These are phyloP conservation scores for Gastracanthus pulcherrimus DNA, from an alignment of 2,888 invertebrate species.

Conservation along the genomic window DNA sequence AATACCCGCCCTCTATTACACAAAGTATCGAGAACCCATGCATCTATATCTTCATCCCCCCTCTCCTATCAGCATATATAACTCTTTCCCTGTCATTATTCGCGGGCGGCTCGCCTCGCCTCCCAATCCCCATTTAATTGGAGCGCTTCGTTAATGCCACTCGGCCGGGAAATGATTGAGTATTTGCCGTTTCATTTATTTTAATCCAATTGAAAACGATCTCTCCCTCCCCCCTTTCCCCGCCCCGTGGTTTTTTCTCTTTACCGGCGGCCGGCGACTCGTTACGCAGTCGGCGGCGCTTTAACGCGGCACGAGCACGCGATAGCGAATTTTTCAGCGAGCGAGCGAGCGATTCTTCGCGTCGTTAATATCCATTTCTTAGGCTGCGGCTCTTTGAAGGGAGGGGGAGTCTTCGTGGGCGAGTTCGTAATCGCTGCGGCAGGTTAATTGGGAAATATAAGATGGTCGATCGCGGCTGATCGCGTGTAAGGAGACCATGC, in stretches of 20 bases:
- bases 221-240: background rate
- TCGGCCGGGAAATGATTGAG: conserved; percentile 45
- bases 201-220: conserved; percentile 54
- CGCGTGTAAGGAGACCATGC: background rate
- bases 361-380: conserved; percentile 36
- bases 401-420: background rate
- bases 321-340: conserved; percentile 18
- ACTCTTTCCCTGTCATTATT: no score
- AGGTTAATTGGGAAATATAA: conserved; percentile 39
- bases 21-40: no score
- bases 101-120: no score
- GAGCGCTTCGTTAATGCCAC: conserved; percentile 54
- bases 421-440: conserved; percentile 9
- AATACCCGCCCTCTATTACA: no score
- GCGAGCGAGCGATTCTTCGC: background rate
- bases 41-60: no score
- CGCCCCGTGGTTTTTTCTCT: no score
- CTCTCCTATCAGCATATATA: no score
- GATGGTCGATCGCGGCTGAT: conserved; percentile 7
- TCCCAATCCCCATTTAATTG: conserved; percentile 47
- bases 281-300: conserved; percentile 14
- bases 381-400: background rate
- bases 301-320: conserved; percentile 28
- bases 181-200: conserved; percentile 57
- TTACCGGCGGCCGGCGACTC: background rate